Base-by-base conservation (phyloP, 2,113 vertebrate species). In the Eurystomus gularis region DNA sequence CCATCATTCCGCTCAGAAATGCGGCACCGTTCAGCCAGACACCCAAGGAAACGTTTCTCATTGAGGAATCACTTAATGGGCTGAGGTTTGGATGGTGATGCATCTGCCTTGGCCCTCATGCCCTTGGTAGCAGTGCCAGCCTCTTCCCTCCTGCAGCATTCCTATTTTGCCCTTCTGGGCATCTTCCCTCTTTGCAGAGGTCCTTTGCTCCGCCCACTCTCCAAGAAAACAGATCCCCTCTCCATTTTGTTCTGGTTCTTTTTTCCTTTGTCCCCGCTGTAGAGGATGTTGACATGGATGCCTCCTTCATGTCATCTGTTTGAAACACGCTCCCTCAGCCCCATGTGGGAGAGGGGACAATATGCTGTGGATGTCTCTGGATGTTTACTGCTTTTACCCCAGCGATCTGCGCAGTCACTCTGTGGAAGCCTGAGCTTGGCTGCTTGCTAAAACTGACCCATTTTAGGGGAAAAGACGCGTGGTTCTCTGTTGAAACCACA, bases 241-340 rank as follows among this genome's bases (percentile, higher is more conserved):
- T 82, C 82, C 55, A 51, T 93, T 94, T 88, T 92, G 64, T 92
- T 97, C 81, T 79, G 54, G 16, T 83, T 92, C 78, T 39, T 82
- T 69, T 86, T 89, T 52, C 77, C 44, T 42, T 86, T 64, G 80
- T 94, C 77, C 84, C 51, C 5, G 0, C 40, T 72, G 2, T 26
- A 82, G 82, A 93, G 94, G 94, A 89, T 94, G 84, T 94, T 94
- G 94, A 84, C 78, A 48, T 42, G 86, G 64, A 60, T 86, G 80
- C 93, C 84, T 94, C 86, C 91, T 86, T 85, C 93, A 1, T 93
- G 94, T 96, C 93, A 94, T 89, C 91, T 83, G 93, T 85, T 95
- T 69, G 93, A 96, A 96, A 94, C 85, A 20, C 39, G 90, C 52
- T 95, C 93, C 60, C 65, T 91, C 84, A 87, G 84, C 88, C 86